Evolutionary conservation across 1,140 invertebrate genomes (phyloP), one percentile per base, ranked within the genome.

Genomic region (Hyposmocoma kahamanoa): DNA sequence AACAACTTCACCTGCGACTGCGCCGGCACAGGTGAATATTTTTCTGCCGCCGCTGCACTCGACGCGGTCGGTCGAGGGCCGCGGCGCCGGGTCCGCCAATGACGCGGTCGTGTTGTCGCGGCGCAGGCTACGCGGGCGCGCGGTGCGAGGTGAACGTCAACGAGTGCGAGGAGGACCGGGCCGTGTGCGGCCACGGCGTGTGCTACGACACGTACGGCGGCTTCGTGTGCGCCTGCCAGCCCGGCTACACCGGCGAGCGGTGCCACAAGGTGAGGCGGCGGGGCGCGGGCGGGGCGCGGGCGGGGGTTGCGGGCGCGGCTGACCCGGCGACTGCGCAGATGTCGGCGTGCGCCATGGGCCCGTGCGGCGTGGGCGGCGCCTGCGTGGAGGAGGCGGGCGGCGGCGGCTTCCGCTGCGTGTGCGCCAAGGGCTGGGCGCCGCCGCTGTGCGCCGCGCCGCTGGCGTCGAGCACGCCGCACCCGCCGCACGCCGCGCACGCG

Each of bases 71-170:
- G n/a, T n/a, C n/a, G n/a, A n/a, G n/a, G n/a, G n/a, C n/a, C n/a
- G n/a, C n/a, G n/a, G n/a, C n/a, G n/a, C n/a, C n/a, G n/a, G n/a
- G n/a, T n/a, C n/a, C n/a, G n/a, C n/a, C n/a, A n/a, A n/a, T n/a
- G n/a, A n/a, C n/a, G n/a, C n/a, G n/a, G n/a, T n/a, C n/a, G n/a
- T n/a, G n/a, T n/a, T n/a, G n/a, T n/a, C 88, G n/a, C n/a, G n/a
- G n/a, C n/a, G 1, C 89, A 13, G 96, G 96, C 30, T 98, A 93
- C 88, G 91, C 90, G 22, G 96, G 96, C 5, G 87, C 89, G 32
- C 91, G 92, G 53, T 97, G 95, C 83, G 90, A 95, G 67, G 68
- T 88, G 65, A 94, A 97, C 73, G 92, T 96, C 47, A 92, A 97
- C 81, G 96, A 98, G 77, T 97, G 96, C 84, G 80, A 79, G 56